Evolutionary conservation across 2,797 vertebrate genomes (phyloP).

Genomic region (Erethizon dorsatum): DNA sequence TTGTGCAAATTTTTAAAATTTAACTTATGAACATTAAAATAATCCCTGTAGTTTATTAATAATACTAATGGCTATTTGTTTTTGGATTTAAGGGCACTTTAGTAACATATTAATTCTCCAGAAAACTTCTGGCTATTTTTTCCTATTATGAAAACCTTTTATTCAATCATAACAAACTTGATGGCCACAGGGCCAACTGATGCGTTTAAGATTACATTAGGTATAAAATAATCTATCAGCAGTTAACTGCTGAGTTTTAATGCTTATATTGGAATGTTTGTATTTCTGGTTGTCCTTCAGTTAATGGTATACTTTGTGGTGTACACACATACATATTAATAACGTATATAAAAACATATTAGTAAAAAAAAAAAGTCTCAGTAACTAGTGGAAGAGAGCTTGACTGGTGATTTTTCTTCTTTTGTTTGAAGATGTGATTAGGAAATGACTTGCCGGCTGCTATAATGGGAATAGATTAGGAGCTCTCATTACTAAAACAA

Average conservation of each 20-base stretch:
- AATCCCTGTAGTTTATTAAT: constrained; percentile 34
- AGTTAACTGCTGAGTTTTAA: neutral
- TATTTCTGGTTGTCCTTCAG: constrained; percentile 45
- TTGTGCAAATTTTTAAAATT: constrained; percentile 47
- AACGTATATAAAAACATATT: neutral
- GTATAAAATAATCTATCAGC: constrained; percentile 32
- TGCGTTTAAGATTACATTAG: neutral
- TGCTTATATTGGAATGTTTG: constrained; percentile 22
- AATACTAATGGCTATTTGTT: constrained; percentile 27
- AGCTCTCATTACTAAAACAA: constrained; percentile 26
- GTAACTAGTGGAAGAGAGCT: neutral
- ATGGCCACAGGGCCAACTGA: constrained; percentile 1
- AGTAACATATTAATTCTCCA: neutral
- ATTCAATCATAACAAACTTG: constrained; percentile 47
- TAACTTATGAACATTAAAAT: constrained; percentile 54
- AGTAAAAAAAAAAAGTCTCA: neutral
- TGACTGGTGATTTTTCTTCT: neutral
- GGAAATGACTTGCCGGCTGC: constrained; percentile 36
- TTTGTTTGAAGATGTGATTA: constrained; percentile 65
- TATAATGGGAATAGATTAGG: neutral
- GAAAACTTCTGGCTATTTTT: neutral
- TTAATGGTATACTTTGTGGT: neutral
- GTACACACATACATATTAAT: neutral
- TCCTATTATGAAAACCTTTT: constrained; percentile 6
- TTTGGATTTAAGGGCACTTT: constrained; percentile 28